Base-by-base conservation (phyloP, 1,140 invertebrate species). In the Papilio aristodemus region DNA sequence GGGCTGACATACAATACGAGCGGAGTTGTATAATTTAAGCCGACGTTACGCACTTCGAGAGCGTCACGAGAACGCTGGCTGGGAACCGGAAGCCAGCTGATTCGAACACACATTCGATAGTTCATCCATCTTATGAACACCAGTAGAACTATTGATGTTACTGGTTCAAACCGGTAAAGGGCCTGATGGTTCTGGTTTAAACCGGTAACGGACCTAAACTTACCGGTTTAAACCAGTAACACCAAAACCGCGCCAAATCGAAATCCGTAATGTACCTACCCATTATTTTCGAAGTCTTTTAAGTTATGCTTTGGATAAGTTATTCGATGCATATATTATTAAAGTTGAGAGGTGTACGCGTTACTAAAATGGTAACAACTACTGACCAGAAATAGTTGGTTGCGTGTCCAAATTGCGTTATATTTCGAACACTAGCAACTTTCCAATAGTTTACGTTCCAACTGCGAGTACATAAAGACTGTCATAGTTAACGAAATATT, bases 1-100 rank as follows among this genome's bases (percentile, higher is more conserved):
- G 17, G 66, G 36, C 8, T 67, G 66, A 67, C 54, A 46, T 67
- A 50, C 41, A 66, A 66, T 66, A 25, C 14, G 43, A 46, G 43
- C 14, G 7, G 38, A 50, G 25, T 67, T 67, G 46, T 57, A 67
- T 67, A 67, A 67, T 38, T 17, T 57, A 46, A 46, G 43, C 8
- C 43, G 43, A 14, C 43, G 43, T 46, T 46, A 46, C 43, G 43
- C 43, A 46, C 43, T 14, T 46, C 43, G 43, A 46, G 43, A 46
- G 17, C 43, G 14, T 19, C 43, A 14, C 10, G 14, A 46, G 17
- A 46, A 46, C 1, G 14, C 9, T 8, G 8, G 17, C 43, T 46
- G 43, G 17, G 43, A 46, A 46, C 14, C 43, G 43, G 43, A 46
- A 46, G 43, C 43, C 17, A 46, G 17, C 19, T 17, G 41, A 43